phyloP scores from a whole-genome alignment of 2,888 invertebrate species.

The Panopea generosa region DNA sequence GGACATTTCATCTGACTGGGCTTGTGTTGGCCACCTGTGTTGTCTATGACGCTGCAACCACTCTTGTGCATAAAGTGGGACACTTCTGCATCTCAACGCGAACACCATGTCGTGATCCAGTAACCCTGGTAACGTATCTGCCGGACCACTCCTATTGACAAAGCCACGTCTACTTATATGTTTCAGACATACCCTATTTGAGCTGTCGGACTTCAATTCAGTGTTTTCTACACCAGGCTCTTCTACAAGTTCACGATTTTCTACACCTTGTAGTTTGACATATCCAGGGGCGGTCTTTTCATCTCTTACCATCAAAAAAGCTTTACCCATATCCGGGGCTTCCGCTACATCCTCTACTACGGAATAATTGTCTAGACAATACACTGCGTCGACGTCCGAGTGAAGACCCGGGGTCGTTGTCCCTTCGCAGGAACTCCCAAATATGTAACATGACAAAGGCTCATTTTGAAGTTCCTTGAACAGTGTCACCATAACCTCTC shows the following conservation, averaged over 20 bases:
- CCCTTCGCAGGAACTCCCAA: too few relatives aligned
- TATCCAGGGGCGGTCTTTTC: neutral
- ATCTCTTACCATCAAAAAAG: neutral
- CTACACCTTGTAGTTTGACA: neutral
- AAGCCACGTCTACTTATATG: too few relatives aligned
- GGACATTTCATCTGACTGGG: conserved; percentile 1
- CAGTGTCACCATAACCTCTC: too few relatives aligned
- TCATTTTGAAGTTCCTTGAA: too few relatives aligned
- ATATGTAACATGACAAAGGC: too few relatives aligned
- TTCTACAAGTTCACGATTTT: neutral
- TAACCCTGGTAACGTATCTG: neutral
- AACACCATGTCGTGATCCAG: conserved; percentile 16
- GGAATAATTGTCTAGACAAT: neutral
- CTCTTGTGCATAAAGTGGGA: conserved; percentile 18
- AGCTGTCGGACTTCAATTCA: too few relatives aligned
- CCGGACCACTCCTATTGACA: too few relatives aligned
- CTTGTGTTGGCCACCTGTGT: conserved; percentile 15
- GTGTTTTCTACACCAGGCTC: too few relatives aligned
- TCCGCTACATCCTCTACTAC: neutral
- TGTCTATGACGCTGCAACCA: conserved; percentile 22
- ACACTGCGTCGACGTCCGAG: too few relatives aligned
- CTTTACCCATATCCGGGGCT: neutral
- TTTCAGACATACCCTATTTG: too few relatives aligned
- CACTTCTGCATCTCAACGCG: conserved; percentile 22
- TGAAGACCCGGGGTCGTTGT: too few relatives aligned